A percentile compares a stretch with the other conserved stretches of the same genome.
Conservation (phyloP, 1,140 invertebrate genomes). For the Megalonaias nervosa region DNA sequence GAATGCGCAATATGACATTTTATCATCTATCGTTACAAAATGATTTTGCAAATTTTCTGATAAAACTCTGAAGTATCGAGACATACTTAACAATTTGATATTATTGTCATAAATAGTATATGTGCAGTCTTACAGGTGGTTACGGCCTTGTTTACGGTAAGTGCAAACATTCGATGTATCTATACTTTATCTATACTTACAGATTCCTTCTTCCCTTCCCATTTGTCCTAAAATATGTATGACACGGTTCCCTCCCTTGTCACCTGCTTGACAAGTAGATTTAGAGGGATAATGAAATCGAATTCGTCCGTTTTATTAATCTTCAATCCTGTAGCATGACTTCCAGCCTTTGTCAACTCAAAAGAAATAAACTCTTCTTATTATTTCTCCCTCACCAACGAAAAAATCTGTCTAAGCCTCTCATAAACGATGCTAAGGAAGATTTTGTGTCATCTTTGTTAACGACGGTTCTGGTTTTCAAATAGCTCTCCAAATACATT, state of each 20-base stretch:
- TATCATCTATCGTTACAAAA: too few relatives aligned
- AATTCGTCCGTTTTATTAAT: conserved; percentile 17
- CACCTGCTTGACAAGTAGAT: not conserved
- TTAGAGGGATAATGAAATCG: not conserved
- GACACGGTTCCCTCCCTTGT: not conserved
- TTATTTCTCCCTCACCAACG: not conserved
- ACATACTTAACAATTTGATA: too few relatives aligned
- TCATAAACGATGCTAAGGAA: not conserved
- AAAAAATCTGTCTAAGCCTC: not conserved
- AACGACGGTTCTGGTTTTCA: not conserved
- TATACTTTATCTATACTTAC: too few relatives aligned
- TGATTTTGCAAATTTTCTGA: too few relatives aligned
- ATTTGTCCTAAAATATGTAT: not conserved
- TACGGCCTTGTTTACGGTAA: too few relatives aligned
- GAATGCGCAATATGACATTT: too few relatives aligned
- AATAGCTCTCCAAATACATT: conserved; percentile 6
- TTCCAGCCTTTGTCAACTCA: conserved; percentile 6
- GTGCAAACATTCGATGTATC: too few relatives aligned
- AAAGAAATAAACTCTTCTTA: not conserved
- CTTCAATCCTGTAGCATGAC: conserved; percentile 7
- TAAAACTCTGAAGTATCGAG: too few relatives aligned
- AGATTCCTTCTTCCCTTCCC: not conserved
- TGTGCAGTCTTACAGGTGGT: too few relatives aligned
- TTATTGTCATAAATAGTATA: too few relatives aligned
- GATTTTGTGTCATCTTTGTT: conserved; percentile 8